Base-by-base conservation (phyloP, 1,140 invertebrate species). In the Eueides isabella region DNA sequence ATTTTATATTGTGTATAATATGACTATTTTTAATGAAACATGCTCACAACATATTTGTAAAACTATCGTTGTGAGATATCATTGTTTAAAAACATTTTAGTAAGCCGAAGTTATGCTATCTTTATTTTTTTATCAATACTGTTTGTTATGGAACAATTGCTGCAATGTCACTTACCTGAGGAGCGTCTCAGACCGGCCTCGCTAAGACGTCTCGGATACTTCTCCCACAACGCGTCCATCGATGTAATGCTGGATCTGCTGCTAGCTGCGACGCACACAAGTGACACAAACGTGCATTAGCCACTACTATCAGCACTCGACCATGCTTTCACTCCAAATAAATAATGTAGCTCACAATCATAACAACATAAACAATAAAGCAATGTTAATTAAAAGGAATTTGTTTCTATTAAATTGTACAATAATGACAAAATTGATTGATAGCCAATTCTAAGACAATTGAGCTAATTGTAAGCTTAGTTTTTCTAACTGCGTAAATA, bases 161-260 rank as follows among this genome's bases (percentile, higher is more conserved):
- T 75, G 67, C 61, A 62, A 55, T 66, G 68, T 73, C 74, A 88
- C 93, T 92, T 95, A 96, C 96, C 96, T 95, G 96, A 96, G 82
- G 95, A 95, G 89, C 95, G 94, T 81, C 95, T 94, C 65, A 96
- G 93, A 79, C 95, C 95, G 78, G 95, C 95, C 89, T 96, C 95
- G 91, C 95, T 96, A 82, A 96, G 93, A 83, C 95, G 94, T 78
- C 95, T 95, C 67, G 95, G 94, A 77, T 96, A 94, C 85, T 94
- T 94, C 87, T 96, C 95, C 95, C 95, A 96, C 67, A 96, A 93
- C 79, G 94, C 94, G 88, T 96, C 95, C 95, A 96, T 95, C 75
- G 95, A 95, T 70, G 94, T 95, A 90, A 94, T 87, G 84, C 91
- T 93, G 86, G 92, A 93, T 82, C 90, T 94, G 90, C 94, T 95